phyloP scores from a whole-genome alignment of 2,113 vertebrate species.

The Atractosteus spatula region DNA sequence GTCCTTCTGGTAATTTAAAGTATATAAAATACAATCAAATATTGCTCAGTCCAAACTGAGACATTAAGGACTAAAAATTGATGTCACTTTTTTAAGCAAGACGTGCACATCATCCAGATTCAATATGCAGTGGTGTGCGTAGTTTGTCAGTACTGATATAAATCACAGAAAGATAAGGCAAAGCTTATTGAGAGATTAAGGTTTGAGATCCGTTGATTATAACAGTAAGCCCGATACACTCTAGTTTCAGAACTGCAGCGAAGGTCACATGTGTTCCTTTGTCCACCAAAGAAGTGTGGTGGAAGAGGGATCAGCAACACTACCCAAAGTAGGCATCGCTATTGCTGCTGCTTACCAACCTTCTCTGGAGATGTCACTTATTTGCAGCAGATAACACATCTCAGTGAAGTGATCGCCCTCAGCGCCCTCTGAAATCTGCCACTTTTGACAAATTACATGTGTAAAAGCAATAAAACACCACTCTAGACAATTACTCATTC shows the following conservation, averaged over 20 bases:
- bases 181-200: too few species aligned
- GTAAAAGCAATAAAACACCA: constrained; percentile 53
- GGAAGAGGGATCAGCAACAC: constrained; percentile 13
- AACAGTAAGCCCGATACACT: constrained; percentile 5
- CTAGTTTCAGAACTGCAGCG: neutral
- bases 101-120: too few species aligned
- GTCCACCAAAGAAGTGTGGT: neutral
- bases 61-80: too few species aligned
- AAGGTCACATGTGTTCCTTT: neutral
- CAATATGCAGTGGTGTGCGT: too few species aligned
- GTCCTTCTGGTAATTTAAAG: too few species aligned
- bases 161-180: too few species aligned
- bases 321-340: constrained; percentile 21
- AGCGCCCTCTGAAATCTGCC: constrained; percentile 39
- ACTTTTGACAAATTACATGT: constrained; percentile 62
- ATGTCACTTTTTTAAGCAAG: too few species aligned
- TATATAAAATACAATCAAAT: too few species aligned
- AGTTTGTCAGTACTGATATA: too few species aligned
- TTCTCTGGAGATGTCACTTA: constrained; percentile 27
- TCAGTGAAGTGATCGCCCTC: constrained; percentile 37
- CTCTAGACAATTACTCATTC: constrained; percentile 63
- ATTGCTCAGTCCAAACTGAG: too few species aligned
- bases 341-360: constrained; percentile 11
- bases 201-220: neutral
- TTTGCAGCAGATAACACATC: constrained; percentile 31